Base-by-base conservation (phyloP, 2,113 vertebrate species). In the Marcusenius ussheri region DNA sequence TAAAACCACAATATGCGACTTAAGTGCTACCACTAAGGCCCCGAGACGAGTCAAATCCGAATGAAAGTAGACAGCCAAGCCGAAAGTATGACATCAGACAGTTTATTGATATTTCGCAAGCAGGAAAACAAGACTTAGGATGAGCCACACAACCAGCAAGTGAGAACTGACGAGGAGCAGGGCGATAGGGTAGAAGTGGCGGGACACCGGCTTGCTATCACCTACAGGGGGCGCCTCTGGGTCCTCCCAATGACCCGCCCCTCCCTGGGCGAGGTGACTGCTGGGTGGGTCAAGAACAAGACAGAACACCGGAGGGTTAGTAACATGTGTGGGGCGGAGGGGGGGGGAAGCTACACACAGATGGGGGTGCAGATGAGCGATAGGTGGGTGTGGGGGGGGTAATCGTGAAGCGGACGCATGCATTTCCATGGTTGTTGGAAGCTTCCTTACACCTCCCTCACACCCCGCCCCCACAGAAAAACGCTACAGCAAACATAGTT, bases 71-170 rank as follows among this genome's bases (percentile, higher is more conserved):
- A 90, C 86, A 88, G 86, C 53, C 74, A 53, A 47, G 50, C 90
- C 31, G 90, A 83, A 91, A 92, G 93, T 91, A 93, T 93, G 92
- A 93, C 93, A 93, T 92, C 93, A 92, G 94, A 95, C 93, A 96
- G 94, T 97, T 98, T 97, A 99, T 98, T 99, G 98, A 96, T 99
- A 99, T 98, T 99, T 99, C 96, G 98, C 98, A 97, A 99, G 97
- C 95, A 99, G 96, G 97, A 99, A 98, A 93, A 98, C 98, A 93
- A 99, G 98, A 98, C 98, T 99, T 97, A 99, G 96, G 96, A 99
- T 99, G 94, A 99, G 98, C 98, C 98, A 99, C 95, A 99, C 98
- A 83, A 99, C 98, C 95, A 99, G 97, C 95, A 99, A 96, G 95
- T 99, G 98, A 66, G 98, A 99, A 96, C 98, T 99, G 97, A 99